These are phyloP conservation scores for Scaptomyza flava DNA, from an alignment of 2,888 invertebrate genomes.

Conservation along the genomic window DNA sequence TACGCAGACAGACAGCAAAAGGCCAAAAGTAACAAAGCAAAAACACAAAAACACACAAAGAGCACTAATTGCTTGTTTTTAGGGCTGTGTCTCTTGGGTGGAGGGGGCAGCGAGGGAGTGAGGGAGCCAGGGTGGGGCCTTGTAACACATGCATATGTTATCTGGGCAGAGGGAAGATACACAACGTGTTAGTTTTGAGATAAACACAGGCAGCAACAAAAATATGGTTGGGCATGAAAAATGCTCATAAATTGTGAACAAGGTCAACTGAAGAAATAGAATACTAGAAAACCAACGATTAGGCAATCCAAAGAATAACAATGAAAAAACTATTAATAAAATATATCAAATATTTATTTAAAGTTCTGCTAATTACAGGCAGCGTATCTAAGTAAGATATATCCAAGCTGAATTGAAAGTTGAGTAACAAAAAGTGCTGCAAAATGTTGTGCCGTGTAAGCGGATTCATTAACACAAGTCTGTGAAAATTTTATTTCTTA, in stretches of 20 bases:
- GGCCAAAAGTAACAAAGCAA: constrained; percentile 12
- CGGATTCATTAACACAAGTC: constrained; percentile 54
- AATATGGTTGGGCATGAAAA: constrained; percentile 41
- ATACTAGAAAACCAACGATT: constrained; percentile 47
- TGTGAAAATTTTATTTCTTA: constrained; percentile 19
- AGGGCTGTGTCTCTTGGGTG: constrained; percentile 2
- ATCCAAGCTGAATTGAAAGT: constrained; percentile 17
- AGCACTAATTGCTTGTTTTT: constrained; percentile 45
- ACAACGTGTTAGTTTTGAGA: constrained; percentile 62
- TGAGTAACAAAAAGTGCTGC: not conserved
- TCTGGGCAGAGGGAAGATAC: constrained; percentile 26
- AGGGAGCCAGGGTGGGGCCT: not conserved
- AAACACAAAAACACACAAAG: constrained; percentile 2
- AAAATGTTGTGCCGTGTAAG: constrained; percentile 45
- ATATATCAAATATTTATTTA: constrained; percentile 56
- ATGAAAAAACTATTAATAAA: constrained; percentile 21
- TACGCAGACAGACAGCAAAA: constrained; percentile 36
- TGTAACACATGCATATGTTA: constrained; percentile 40
- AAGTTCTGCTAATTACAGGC: constrained; percentile 19
- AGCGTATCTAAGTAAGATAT: not conserved
- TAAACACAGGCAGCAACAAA: constrained; percentile 49
- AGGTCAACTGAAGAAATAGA: constrained; percentile 59
- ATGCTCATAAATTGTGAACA: constrained; percentile 65
- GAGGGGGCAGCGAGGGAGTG: not conserved
- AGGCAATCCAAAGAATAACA: constrained; percentile 47